Evolutionary conservation across 2,113 vertebrate species (phyloP), one percentile per base, ranked within the genome.

Genomic region (Centropristis striata): DNA sequence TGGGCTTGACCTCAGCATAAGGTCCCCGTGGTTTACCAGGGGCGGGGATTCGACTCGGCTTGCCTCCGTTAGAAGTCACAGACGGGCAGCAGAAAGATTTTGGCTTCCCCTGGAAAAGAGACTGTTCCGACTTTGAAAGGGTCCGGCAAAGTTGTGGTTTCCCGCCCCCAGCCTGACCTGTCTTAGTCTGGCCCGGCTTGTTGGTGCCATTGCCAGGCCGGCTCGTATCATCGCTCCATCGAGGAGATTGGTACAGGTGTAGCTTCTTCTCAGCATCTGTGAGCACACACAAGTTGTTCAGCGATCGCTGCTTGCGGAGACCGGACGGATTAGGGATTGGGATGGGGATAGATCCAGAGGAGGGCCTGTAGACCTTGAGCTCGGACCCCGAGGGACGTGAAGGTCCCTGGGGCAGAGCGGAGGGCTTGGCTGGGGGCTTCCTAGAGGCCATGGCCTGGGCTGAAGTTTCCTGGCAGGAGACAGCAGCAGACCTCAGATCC

Each of bases 221-320:
- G 78, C 94, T 93, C 71, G 96, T 94, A 51, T 97, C 96, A 75
- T 98, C 97, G 46, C 93, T 96, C 97, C 97, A 98, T 60, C 91
- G 93, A 23, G 97, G 97, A 36, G 96, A 96, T 61, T 97, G 96
- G 59, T 95, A 97, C 20, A 98, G 94, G 91, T 98, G 97, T 90
- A 97, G 90, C 93, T 98, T 98, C 77, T 98, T 98, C 92, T 98
- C 97, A 4, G 96, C 94, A 81, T 98, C 97, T 0, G 97, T 98
- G 80, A 98, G 96, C 81, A 98, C 97, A 50, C 92, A 96, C 70
- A 98, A 94, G 93, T 98, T 98, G 87, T 93, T 96, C 25, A 98
- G 96, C 0, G 97, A 98, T 75, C 96, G 96, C 92, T 98, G 97
- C 83, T 98, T 98, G 81, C 97, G 96, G 67, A 98, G 96, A 81